Percentiles rank a stretch among this genome's conserved stretches.
phyloP scores from a whole-genome alignment of 1,140 invertebrate genomes.

The Neotoxoptera formosana region DNA sequence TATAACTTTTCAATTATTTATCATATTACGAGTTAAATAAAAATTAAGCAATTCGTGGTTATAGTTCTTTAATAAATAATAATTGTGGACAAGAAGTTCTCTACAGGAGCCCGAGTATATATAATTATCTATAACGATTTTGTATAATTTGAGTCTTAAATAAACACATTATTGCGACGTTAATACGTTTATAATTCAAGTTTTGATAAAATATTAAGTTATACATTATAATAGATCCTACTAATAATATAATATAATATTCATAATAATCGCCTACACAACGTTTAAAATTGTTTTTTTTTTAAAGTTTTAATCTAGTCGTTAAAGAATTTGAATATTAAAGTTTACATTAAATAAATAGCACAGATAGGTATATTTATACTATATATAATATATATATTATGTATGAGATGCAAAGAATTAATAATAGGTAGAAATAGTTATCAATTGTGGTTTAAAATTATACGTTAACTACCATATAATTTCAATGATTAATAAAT shows the following conservation, averaged over 20 bases:
- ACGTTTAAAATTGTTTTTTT: neutral
- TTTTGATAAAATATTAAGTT: neutral
- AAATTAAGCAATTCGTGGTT: neutral
- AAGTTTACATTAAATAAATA: neutral
- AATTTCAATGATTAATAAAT: neutral
- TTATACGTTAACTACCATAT: neutral
- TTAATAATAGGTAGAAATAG: neutral
- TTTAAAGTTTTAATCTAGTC: neutral
- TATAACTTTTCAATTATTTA: neutral
- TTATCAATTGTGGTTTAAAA: neutral
- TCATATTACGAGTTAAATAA: neutral
- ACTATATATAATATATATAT: neutral
- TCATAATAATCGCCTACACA: neutral
- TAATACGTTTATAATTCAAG: too few species aligned
- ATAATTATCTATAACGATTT: neutral
- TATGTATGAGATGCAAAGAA: neutral
- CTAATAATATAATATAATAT: neutral
- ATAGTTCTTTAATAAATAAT: neutral
- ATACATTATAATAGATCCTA: neutral
- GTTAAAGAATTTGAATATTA: neutral
- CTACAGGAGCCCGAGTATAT: neutral
- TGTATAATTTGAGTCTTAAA: neutral
- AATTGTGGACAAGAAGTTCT: neutral
- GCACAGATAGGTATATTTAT: too few species aligned
- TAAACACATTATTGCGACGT: neutral